Evolutionary conservation across 2,113 vertebrate genomes (phyloP).

Genomic region (Sphaerodactylus townsendi): DNA sequence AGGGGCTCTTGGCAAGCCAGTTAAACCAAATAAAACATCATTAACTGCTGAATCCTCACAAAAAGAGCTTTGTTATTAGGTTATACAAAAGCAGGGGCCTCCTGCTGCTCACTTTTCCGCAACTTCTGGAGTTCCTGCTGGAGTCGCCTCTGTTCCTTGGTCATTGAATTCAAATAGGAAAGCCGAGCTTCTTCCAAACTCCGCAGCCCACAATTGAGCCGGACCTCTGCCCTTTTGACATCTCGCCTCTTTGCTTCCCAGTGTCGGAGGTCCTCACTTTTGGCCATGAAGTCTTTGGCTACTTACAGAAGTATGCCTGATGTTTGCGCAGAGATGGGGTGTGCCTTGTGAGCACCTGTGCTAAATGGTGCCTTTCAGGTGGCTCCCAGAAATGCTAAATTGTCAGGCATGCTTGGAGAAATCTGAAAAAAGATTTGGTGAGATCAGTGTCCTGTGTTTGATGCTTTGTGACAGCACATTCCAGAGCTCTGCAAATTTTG

Average conservation of each 20-base stretch:
- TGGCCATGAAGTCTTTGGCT: neutral
- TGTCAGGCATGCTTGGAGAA: neutral
- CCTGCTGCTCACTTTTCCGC: conserved; percentile 50
- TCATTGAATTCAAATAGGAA: conserved; percentile 51
- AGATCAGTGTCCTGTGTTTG: neutral
- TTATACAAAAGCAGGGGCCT: neutral
- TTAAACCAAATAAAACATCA: neutral
- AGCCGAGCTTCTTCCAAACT: conserved; percentile 47
- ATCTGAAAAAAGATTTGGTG: neutral
- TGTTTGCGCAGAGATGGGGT: neutral
- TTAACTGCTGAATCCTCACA: neutral
- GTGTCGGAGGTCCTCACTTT: neutral
- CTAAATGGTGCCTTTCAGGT: neutral
- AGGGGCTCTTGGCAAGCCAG: neutral
- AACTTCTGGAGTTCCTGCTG: conserved; percentile 56
- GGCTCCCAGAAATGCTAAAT: neutral
- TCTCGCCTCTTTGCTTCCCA: conserved; percentile 58
- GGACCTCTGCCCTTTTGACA: conserved; percentile 54
- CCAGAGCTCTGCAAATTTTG: neutral
- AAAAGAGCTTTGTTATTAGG: neutral
- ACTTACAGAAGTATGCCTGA: neutral
- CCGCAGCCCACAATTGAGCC: conserved; percentile 55
- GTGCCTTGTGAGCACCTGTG: too few species aligned
- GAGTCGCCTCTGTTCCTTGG: conserved; percentile 62
- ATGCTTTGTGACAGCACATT: neutral